Evolutionary conservation across 2,888 invertebrate genomes (phyloP).

Genomic region (Drosophila stalkeri): DNA sequence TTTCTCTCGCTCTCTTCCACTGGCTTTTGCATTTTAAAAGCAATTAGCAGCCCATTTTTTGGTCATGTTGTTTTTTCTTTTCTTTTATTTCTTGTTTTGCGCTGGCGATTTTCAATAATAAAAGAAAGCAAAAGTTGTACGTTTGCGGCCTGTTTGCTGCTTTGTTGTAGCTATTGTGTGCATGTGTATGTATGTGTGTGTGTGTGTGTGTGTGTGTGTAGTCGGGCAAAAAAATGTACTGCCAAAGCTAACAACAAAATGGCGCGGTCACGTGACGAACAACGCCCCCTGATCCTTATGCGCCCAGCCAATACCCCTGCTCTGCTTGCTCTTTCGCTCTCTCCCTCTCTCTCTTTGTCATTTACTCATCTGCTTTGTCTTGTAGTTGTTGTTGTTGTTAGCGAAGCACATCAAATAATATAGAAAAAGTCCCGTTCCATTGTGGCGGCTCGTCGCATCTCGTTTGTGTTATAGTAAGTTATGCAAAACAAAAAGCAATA

Average conservation of each 20-base stretch:
- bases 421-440: conserved; percentile 28
- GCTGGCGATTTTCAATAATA: conserved; percentile 72
- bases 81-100: conserved; percentile 36
- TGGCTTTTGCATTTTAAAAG: conserved; percentile 79
- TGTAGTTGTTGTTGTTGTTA: conserved; percentile 12
- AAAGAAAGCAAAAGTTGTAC: conserved; percentile 61
- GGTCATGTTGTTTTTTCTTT: conserved; percentile 54
- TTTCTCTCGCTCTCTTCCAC: conserved; percentile 6
- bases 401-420: conserved; percentile 45
- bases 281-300: conserved; percentile 14
- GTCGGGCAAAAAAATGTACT: conserved; percentile 48
- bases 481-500: conserved; percentile 33
- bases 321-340: not conserved
- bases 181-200: conserved; percentile 3
- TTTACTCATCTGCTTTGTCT: conserved; percentile 1
- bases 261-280: conserved; percentile 64
- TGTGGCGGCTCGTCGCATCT: conserved; percentile 20
- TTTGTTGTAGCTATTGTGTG: conserved; percentile 26
- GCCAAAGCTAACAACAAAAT: conserved; percentile 71
- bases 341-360: not conserved
- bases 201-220: conserved; percentile 25
- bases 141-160: conserved; percentile 51
- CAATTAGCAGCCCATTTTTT: conserved; percentile 79
- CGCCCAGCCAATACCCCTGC: not conserved
- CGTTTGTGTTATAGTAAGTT: conserved; percentile 34